Conservation (phyloP, 1,140 invertebrate genomes). For the Pseudomyrmex concolor region DNA sequence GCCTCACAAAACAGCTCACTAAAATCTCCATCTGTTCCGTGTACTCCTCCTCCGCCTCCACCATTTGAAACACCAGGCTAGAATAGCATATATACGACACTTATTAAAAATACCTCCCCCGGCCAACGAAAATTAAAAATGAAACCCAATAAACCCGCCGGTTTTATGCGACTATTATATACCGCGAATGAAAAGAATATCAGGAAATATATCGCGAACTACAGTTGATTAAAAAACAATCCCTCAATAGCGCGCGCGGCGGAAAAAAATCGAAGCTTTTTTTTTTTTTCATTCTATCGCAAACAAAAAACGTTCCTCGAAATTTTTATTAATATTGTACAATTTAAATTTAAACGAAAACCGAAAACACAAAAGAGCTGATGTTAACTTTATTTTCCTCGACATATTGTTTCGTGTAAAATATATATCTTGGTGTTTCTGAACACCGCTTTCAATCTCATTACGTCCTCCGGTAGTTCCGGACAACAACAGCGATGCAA, state of each 20-base stretch:
- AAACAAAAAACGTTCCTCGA: conserved; percentile 5
- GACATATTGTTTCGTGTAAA: background rate
- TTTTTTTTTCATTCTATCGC: too few relatives aligned
- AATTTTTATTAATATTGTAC: background rate
- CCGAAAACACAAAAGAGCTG: too few relatives aligned
- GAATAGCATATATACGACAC: conserved; percentile 24
- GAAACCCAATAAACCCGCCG: background rate
- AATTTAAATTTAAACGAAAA: too few relatives aligned
- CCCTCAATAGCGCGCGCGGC: too few relatives aligned
- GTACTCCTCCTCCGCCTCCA: conserved; percentile 96
- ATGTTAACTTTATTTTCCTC: conserved; percentile 7
- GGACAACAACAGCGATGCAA: background rate
- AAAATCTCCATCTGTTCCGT: conserved; percentile 96
- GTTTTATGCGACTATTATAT: conserved; percentile 16
- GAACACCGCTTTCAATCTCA: background rate
- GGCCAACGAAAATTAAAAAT: conserved; percentile 17
- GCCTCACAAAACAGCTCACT: conserved; percentile 95
- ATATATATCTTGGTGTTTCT: background rate
- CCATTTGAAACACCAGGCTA: conserved; percentile 96
- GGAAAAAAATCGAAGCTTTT: conserved; percentile 5
- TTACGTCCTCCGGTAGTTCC: background rate
- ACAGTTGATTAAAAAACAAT: conserved; percentile 21
- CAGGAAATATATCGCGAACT: background rate
- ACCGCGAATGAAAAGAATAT: conserved; percentile 25
- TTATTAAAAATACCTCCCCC: too few relatives aligned